Evolutionary conservation across 2,888 invertebrate genomes (phyloP), one percentile per base, ranked within the genome.

Genomic region (Sarcophaga rosellei): DNA sequence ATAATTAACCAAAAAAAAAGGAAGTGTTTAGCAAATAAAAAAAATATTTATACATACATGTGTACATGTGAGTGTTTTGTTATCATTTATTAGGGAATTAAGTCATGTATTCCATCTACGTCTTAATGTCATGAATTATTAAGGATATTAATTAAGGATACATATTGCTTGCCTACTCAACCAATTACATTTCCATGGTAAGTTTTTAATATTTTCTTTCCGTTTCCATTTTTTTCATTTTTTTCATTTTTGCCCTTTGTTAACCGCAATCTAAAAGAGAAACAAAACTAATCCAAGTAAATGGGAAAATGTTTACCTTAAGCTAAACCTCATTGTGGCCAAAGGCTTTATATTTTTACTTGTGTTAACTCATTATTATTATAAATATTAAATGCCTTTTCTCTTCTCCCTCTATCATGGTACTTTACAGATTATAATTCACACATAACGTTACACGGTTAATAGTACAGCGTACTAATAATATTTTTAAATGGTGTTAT

Each of bases 71-170:
- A 23, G 21, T 69, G 63, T 84, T 70, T 66, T 47, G 75, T 53
- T 53, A 61, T 75, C 70, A 59, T 81, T 81, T 76, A 81, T 65
- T 59, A 81, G 47, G 65, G 12, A 65, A 70, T 59, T 65, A 81
- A 81, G 20, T 23, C 62, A 77, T 73, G 69, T 61, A 68, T 53
- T 53, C 59, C 59, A 65, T 72, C 65, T 65, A 63, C 69, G 73
- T 63, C 62, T 62, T 25, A 81, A 63, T 57, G 68, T 6, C 79
- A 84, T 83, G 23, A 73, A 83, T 81, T 74, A 78, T 86, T 84
- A 78, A 81, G 86, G 86, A 86, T 86, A 80, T 84, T 75, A 78
- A 81, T 86, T 81, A 86, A 81, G 84, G 86, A 86, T 86, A 86
- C 75, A 65, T 69, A 76, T 59, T 47, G 45, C 44, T 1, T 57